phyloP scores from a whole-genome alignment of 2,113 vertebrate species.

The Ariopsis seemanni region DNA sequence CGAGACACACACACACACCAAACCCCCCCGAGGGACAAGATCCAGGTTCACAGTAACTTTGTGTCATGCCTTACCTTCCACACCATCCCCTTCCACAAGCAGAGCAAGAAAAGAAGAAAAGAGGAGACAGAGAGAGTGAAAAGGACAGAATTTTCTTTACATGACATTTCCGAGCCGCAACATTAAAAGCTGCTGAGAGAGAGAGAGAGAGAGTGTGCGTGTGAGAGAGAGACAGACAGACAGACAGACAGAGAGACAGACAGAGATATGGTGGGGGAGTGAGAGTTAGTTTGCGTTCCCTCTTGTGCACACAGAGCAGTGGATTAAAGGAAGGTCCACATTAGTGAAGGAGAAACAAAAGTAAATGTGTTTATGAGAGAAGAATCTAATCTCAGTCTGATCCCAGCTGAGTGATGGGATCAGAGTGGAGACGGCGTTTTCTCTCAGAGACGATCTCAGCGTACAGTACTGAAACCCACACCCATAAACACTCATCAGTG shows the following conservation, averaged over 20 bases:
- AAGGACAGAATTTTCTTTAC: too few species aligned
- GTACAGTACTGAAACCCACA: conserved; percentile 53
- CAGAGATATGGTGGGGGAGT: too few species aligned
- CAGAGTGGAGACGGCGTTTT: conserved; percentile 60
- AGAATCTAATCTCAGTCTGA: conserved; percentile 61
- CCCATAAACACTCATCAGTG: not conserved
- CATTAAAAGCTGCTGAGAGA: not conserved
- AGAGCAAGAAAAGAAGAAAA: not conserved
- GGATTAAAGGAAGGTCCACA: not conserved
- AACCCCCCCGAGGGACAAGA: not conserved
- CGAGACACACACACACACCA: too few species aligned
- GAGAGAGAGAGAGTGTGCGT: too few species aligned
- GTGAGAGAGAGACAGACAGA: not conserved
- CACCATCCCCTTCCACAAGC: conserved; percentile 49
- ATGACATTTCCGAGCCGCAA: not conserved
- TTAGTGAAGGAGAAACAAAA: conserved; percentile 4
- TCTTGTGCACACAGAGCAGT: conserved; percentile 26
- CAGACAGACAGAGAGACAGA: too few species aligned
- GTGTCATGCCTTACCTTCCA: not conserved
- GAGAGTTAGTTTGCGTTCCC: not conserved
- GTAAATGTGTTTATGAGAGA: conserved; percentile 33
- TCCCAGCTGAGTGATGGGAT: conserved; percentile 64
- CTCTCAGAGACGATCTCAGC: conserved; percentile 41
- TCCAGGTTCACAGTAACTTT: conserved; percentile 36
- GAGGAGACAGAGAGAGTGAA: too few species aligned